phyloP scores from a whole-genome alignment of 2,888 invertebrate genomes.

The Abrostola triplasia region DNA sequence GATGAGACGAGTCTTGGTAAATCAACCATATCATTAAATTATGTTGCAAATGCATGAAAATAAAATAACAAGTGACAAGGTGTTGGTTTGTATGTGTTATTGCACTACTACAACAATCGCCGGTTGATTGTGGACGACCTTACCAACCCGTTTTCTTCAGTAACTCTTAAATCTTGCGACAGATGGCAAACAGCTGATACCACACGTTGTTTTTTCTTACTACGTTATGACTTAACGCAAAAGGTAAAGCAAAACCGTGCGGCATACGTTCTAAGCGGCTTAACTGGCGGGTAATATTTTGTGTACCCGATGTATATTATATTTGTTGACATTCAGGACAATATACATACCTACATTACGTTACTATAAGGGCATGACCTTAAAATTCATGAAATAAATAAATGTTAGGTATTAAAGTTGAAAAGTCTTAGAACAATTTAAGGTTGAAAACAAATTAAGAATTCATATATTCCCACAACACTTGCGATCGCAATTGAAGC shows the following conservation, averaged over 20 bases:
- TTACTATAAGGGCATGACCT: no score
- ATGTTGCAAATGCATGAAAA: conserved; percentile 11
- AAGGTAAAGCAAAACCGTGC: background rate
- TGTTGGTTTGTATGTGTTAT: conserved; percentile 24
- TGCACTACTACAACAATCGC: conserved; percentile 1
- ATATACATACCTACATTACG: no score
- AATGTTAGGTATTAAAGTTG: no score
- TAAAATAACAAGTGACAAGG: conserved; percentile 14
- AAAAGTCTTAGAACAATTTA: background rate
- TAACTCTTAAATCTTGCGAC: conserved; percentile 47
- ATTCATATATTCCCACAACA: conserved; percentile 23
- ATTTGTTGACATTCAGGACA: no score
- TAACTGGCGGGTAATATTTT: background rate
- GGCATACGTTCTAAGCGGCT: background rate
- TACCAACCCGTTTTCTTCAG: conserved; percentile 43
- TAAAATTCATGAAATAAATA: no score
- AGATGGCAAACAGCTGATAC: conserved; percentile 48
- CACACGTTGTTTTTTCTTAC: conserved; percentile 31
- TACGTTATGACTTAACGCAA: conserved; percentile 10
- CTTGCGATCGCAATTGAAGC: conserved; percentile 31
- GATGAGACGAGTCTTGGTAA: no score
- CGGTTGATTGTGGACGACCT: conserved; percentile 38
- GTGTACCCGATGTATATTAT: background rate
- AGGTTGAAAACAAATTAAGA: background rate
- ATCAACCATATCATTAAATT: no score